Percentiles rank a stretch among this genome's conserved stretches.
Evolutionary conservation across 2,797 vertebrate species (phyloP).

Genomic region (Enteromius trimaculatus): DNA sequence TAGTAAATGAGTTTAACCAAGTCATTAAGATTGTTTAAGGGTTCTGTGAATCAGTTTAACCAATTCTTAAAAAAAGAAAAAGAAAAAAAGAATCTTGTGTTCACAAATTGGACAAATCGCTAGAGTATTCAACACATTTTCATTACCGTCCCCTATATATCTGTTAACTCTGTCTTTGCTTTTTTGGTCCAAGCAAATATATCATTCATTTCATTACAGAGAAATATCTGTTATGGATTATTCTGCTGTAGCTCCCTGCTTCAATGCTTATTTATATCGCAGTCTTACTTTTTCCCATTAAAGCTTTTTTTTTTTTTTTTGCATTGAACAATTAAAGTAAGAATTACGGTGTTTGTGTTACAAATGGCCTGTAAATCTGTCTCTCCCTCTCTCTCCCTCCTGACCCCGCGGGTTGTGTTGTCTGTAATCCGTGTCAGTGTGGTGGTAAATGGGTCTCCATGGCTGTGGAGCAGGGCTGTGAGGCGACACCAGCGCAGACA

Average conservation of each 20-base stretch:
- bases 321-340: neutral
- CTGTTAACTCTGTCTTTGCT: neutral
- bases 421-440: conserved; percentile 80
- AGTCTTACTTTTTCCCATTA: neutral
- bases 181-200: neutral
- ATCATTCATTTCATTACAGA: neutral
- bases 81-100: neutral
- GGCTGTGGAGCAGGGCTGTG: conserved; percentile 66
- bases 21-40: neutral
- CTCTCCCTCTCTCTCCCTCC: conserved; percentile 6
- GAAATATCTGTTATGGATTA: conserved; percentile 9
- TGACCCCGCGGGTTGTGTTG: conserved; percentile 70
- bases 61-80: too few relatives aligned
- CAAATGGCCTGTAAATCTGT: conserved; percentile 36
- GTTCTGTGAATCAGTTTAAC: neutral
- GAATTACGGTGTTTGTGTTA: conserved; percentile 27
- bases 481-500: conserved; percentile 64
- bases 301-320: neutral
- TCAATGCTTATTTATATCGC: neutral
- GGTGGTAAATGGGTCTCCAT: conserved; percentile 77
- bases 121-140: neutral
- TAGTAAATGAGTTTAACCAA: neutral
- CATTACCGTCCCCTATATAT: neutral
- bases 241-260: neutral
- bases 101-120: neutral